Base-by-base conservation (phyloP, 1,140 invertebrate species). In the Penaeus chinensis region DNA sequence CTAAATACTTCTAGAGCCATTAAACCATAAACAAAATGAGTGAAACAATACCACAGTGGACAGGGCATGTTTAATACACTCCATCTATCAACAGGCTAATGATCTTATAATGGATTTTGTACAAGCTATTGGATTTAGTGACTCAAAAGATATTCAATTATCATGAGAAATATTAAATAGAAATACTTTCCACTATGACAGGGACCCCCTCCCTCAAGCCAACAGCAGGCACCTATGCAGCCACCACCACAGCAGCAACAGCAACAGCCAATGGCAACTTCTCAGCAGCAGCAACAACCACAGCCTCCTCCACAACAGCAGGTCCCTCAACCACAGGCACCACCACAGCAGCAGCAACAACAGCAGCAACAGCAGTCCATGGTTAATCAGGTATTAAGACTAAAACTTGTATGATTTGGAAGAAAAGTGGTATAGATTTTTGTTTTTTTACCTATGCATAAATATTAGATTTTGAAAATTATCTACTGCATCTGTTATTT, bases 181-280 rank as follows among this genome's bases (percentile, higher is more conserved):
- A 42, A 42, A 42, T 42, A 42, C 37, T 42, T 42, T 42, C 84
- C 47, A 13, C 77, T 81, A 2, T 78, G 69, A 54, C 85, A 86
- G 62, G 77, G 54, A 71, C 71, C 37, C 22, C 79, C 42, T 22
- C 79, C 32, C 32, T 71, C 69, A 61, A 92, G 74, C 90, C 91
- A 47, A 22, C 78, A 71, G 77, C 82, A 79, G 42, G 66, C 62
- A 63, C 84, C 62, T 61, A 74, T 71, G 47, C 62, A 61, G 77
- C 54, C 61, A 79, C 74, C 54, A 54, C 42, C 62, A 65, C 65
- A 79, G 71, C 74, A 66, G 74, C 71, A 69, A 61, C 86, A 89
- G 74, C 54, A 54, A 76, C 54, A 54, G 54, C 54, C 54, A 11
- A 54, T 54, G 42, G 69, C 62, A 63, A 76, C 62, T 37, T 77